Evolutionary conservation across 2,797 vertebrate genomes (phyloP).

Genomic region (Alectoris magna): DNA sequence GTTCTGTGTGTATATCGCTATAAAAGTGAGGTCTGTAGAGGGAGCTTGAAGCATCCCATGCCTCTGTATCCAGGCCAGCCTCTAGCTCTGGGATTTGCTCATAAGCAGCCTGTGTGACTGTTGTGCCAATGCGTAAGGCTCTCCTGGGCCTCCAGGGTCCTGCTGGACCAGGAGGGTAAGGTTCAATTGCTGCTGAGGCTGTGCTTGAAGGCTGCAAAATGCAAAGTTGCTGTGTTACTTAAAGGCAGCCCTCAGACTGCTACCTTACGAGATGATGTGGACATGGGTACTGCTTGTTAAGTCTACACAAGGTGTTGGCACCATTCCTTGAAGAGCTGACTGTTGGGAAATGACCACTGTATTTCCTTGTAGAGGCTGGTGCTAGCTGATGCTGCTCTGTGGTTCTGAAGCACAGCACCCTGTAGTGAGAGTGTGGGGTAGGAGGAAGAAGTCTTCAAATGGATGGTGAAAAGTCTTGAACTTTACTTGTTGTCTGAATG

Average conservation of each 20-base stretch:
- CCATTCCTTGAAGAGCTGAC: not conserved
- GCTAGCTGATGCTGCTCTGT: not conserved
- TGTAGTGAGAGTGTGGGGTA: not conserved
- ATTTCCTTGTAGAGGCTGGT: not conserved
- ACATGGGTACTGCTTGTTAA: not conserved
- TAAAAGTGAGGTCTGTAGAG: not conserved
- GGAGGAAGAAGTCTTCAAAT: not conserved
- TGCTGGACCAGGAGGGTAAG: not conserved
- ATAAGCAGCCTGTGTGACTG: not conserved
- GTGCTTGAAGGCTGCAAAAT: not conserved
- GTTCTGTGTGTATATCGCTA: not conserved
- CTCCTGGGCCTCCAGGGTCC: not conserved
- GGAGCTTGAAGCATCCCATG: not conserved
- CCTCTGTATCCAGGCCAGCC: not conserved
- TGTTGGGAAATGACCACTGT: not conserved
- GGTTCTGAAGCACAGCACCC: not conserved
- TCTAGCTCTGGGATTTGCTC: not conserved
- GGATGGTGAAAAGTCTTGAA: not conserved
- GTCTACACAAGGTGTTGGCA: not conserved
- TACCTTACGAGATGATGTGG: not conserved
- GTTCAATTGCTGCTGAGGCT: not conserved
- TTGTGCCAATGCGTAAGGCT: rapidly evolving
- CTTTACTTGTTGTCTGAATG: not conserved
- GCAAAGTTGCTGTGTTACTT: rapidly evolving
- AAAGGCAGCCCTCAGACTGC: not conserved